Percentiles rank a stretch among this genome's conserved stretches.
Conservation (phyloP, 2,888 invertebrate genomes). For the Oasisia sp. region DNA sequence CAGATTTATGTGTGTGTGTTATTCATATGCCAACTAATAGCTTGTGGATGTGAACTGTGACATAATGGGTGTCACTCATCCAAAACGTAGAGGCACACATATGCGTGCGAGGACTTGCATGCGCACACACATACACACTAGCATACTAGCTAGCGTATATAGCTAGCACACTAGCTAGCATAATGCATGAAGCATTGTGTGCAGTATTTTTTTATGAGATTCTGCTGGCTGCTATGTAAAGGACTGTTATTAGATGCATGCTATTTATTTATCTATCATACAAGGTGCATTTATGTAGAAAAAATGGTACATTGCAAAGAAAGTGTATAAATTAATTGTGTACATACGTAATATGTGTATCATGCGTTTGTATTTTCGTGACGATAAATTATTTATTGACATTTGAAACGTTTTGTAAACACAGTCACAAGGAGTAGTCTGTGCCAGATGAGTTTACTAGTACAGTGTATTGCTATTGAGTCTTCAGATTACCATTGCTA, state of each 20-base stretch:
- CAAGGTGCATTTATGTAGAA: background rate
- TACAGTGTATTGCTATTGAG: too few relatives aligned
- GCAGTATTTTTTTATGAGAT: background rate
- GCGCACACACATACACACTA: background rate
- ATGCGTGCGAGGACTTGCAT: background rate
- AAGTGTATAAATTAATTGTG: background rate
- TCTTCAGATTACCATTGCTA: background rate
- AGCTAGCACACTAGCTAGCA: background rate
- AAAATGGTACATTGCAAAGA: background rate
- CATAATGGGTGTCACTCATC: background rate
- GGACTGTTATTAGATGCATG: background rate
- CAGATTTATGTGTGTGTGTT: background rate
- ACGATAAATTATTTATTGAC: background rate
- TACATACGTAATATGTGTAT: background rate
- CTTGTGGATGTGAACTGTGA: background rate
- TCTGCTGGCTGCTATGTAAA: background rate
- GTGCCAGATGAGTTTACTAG: background rate
- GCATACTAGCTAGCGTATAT: too few relatives aligned
- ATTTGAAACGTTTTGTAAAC: background rate
- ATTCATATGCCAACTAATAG: background rate
- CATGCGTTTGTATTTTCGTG: slow-evolving; percentile 1
- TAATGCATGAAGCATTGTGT: background rate
- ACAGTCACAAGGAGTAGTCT: background rate
- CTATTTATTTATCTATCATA: background rate
- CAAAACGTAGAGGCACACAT: background rate